Evolutionary conservation across 2,888 invertebrate species (phyloP).

Genomic region (Dasypogon diadema): DNA sequence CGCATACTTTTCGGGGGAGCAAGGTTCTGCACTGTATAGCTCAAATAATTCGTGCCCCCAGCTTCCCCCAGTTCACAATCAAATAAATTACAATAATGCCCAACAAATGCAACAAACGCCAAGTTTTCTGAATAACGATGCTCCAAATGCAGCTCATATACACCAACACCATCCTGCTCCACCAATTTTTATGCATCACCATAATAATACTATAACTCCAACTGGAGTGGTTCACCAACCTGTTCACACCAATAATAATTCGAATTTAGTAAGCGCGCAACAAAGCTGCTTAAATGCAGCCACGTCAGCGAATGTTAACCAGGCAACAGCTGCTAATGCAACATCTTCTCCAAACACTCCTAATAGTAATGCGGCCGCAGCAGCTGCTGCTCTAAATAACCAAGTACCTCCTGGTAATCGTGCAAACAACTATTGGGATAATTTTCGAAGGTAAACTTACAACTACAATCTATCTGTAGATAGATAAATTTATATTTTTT

Average conservation of each 20-base stretch:
- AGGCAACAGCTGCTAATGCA: conserved; percentile 54
- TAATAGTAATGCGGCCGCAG: conserved; percentile 55
- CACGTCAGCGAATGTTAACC: conserved; percentile 46
- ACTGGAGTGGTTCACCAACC: conserved; percentile 7
- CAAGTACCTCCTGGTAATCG: conserved; percentile 91
- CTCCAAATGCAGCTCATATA: conserved; percentile 59
- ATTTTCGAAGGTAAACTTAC: conserved; percentile 84
- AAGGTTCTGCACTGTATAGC: neutral
- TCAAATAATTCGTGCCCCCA: conserved; percentile 45
- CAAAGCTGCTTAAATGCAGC: conserved; percentile 57
- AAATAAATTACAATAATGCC: conserved; percentile 58
- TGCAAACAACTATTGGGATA: conserved; percentile 95
- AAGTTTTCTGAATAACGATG: conserved; percentile 54
- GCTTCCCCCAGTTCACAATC: conserved; percentile 56
- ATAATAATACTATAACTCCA: conserved; percentile 62
- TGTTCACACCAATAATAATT: conserved; percentile 53
- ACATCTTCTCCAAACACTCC: conserved; percentile 62
- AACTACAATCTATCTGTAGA: conserved; percentile 39
- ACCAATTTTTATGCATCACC: conserved; percentile 68
- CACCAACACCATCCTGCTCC: conserved; percentile 52
- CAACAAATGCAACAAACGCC: conserved; percentile 61
- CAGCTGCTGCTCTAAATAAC: conserved; percentile 79
- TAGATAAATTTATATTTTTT: conserved; percentile 54
- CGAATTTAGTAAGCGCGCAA: conserved; percentile 54
- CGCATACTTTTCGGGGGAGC: conserved; percentile 45